Evolutionary conservation across 2,888 invertebrate species (phyloP).

Genomic region (Phasia obesa): DNA sequence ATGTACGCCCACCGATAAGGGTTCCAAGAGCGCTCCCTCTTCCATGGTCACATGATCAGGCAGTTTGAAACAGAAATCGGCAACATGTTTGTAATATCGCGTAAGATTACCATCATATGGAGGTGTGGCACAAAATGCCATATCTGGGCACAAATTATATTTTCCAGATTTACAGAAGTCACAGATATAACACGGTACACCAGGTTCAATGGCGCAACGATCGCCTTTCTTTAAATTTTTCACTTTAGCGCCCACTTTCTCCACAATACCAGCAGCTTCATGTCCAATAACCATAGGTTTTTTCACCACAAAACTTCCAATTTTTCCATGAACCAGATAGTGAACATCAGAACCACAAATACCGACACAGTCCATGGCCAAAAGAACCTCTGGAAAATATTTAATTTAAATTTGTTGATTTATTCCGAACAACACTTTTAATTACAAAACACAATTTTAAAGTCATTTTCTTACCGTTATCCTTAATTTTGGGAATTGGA

Average conservation of each 20-base stretch:
- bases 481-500: too few species aligned
- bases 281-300: too few species aligned
- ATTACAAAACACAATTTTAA: too few species aligned
- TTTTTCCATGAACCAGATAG: too few species aligned
- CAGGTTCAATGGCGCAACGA: conserved; percentile 97
- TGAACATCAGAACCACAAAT: background rate
- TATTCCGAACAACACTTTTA: too few species aligned
- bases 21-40: conserved; percentile 96
- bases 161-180: too few species aligned
- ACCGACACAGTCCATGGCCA: background rate
- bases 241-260: too few species aligned
- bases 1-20: conserved; percentile 83
- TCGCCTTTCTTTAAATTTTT: conserved; percentile 82
- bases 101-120: conserved; percentile 94
- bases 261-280: too few species aligned
- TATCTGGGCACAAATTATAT: conserved; percentile 93
- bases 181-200: conserved; percentile 87
- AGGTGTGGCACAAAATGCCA: conserved; percentile 96
- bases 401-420: too few species aligned
- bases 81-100: conserved; percentile 93
- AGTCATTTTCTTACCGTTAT: too few species aligned
- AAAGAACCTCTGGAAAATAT: background rate
- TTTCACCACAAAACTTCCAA: too few species aligned
- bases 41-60: conserved; percentile 95
- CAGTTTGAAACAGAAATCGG: conserved; percentile 93